Conservation (phyloP, 2,797 vertebrate species). For the Chaenodraco wilsoni region DNA sequence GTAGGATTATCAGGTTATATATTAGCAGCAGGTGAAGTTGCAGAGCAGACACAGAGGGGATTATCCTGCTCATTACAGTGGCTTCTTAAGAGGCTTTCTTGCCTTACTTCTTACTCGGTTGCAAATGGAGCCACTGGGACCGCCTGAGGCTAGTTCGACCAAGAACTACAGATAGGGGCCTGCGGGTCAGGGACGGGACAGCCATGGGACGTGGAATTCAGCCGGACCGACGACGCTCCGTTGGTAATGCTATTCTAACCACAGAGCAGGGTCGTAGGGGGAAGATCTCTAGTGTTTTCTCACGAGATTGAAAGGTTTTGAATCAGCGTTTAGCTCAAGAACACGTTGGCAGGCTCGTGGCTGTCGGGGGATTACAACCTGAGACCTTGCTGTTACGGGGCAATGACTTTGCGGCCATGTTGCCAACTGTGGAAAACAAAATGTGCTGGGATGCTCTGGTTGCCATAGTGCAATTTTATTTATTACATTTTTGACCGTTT, state of each 20-base stretch:
- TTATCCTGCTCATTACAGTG: constrained; percentile 70
- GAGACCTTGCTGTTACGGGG: constrained; percentile 3
- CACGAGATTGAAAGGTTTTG: not conserved
- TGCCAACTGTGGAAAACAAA: constrained; percentile 5
- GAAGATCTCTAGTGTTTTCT: not conserved
- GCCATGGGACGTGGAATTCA: constrained; percentile 68
- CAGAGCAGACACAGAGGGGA: constrained; percentile 83
- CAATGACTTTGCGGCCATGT: not conserved
- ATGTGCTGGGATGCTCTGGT: not conserved
- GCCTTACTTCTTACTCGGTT: constrained; percentile 52
- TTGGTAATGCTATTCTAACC: constrained; percentile 75
- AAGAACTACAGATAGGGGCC: constrained; percentile 44
- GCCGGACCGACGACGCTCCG: constrained; percentile 59
- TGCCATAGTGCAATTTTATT: constrained; percentile 14
- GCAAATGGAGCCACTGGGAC: constrained; percentile 57
- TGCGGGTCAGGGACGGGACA: constrained; percentile 46
- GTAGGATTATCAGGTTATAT: constrained; percentile 77
- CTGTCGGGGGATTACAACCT: constrained; percentile 12
- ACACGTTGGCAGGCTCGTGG: constrained; percentile 4
- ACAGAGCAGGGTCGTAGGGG: constrained; percentile 7
- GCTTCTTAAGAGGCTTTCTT: constrained; percentile 78
- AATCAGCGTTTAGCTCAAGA: constrained; percentile 22
- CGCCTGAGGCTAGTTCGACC: constrained; percentile 30
- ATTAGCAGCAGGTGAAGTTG: constrained; percentile 84
- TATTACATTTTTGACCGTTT: constrained; percentile 20